Conservation (phyloP, 2,113 vertebrate species). For the Zootoca vivipara region DNA sequence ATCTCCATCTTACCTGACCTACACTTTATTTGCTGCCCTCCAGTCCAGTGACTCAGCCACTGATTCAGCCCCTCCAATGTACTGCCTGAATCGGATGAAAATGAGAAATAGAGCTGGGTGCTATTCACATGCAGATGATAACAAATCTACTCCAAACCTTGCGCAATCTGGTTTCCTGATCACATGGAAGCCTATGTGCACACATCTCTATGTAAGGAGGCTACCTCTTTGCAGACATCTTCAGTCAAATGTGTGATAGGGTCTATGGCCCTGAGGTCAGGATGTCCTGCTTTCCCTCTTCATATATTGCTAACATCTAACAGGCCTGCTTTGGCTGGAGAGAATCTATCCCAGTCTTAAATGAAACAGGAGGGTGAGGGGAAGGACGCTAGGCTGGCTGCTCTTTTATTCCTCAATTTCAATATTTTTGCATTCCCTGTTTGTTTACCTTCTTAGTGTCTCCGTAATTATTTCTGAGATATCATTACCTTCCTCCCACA, state of each 20-base stretch:
- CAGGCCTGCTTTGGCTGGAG: too few species aligned
- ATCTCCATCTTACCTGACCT: background rate
- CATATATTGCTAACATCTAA: too few species aligned
- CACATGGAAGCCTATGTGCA: too few species aligned
- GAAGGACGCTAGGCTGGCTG: background rate
- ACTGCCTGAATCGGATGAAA: background rate
- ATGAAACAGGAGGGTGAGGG: background rate
- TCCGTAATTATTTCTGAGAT: background rate
- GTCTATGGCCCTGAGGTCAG: too few species aligned
- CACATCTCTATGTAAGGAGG: too few species aligned
- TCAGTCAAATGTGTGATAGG: too few species aligned
- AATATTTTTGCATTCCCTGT: background rate
- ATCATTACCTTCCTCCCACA: too few species aligned
- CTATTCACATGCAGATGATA: background rate
- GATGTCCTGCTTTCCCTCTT: too few species aligned
- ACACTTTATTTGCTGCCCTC: background rate
- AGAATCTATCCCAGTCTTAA: background rate
- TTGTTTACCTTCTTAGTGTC: background rate
- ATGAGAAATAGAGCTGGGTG: background rate
- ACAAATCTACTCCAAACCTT: background rate
- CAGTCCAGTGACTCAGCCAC: background rate
- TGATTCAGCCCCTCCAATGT: background rate
- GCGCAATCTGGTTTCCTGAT: too few species aligned
- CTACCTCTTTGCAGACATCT: too few species aligned
- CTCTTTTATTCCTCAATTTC: background rate